These are phyloP conservation scores for Melitaea athalia DNA, from an alignment of 2,888 invertebrate species.

Conservation along the genomic window DNA sequence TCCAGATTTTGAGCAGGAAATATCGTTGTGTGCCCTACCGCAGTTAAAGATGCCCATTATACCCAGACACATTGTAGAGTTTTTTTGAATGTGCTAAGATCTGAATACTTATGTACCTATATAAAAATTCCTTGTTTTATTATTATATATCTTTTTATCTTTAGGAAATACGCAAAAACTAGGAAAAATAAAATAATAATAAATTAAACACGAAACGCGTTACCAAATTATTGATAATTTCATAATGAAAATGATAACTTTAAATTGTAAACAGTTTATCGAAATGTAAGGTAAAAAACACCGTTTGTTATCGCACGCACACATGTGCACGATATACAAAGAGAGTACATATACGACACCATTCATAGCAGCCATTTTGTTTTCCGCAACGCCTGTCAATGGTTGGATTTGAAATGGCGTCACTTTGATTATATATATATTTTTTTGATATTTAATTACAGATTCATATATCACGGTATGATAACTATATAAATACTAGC, in stretches of 20 bases:
- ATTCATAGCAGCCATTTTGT: conserved; percentile 13
- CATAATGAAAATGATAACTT: not conserved
- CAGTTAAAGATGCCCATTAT: too few species aligned
- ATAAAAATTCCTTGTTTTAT: too few species aligned
- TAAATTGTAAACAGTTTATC: conserved; percentile 17
- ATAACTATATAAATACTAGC: too few species aligned
- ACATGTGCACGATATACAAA: conserved; percentile 8
- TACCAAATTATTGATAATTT: not conserved
- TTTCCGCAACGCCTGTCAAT: not conserved
- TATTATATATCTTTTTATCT: too few species aligned
- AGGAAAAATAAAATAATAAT: not conserved
- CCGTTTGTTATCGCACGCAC: conserved; percentile 19
- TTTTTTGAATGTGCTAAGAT: too few species aligned
- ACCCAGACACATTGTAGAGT: too few species aligned
- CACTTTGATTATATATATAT: not conserved
- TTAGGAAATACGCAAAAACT: not conserved
- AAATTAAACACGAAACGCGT: not conserved
- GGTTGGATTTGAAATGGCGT: conserved; percentile 3
- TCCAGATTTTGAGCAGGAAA: too few species aligned
- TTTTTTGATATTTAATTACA: not conserved
- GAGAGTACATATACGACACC: not conserved
- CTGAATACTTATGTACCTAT: too few species aligned
- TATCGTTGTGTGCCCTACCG: too few species aligned
- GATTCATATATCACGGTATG: too few species aligned
- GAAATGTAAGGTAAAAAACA: conserved; percentile 24